Evolutionary conservation across 2,888 invertebrate species (phyloP).

Genomic region (Pherbina coryleti): DNA sequence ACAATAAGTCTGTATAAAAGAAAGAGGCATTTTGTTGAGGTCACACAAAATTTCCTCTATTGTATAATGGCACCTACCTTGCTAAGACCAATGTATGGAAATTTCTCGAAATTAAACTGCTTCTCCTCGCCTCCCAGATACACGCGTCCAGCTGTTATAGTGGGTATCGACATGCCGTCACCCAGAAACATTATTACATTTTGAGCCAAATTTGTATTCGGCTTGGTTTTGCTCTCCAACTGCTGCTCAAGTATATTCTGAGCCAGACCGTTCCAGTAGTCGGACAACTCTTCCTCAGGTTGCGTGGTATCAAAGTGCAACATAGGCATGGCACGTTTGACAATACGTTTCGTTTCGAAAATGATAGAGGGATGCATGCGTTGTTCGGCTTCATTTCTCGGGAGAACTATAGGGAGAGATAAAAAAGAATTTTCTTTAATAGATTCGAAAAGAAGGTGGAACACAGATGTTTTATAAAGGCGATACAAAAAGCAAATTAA

Average conservation of each 20-base stretch:
- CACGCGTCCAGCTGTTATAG: slow-evolving; percentile 82
- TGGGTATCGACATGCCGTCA: slow-evolving; percentile 90
- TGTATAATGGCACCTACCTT: slow-evolving; percentile 72
- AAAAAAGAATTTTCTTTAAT: not conserved
- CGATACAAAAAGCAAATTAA: too few species aligned
- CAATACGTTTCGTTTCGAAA: slow-evolving; percentile 39
- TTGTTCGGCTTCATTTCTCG: slow-evolving; percentile 49
- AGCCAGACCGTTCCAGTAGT: slow-evolving; percentile 71
- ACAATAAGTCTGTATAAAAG: slow-evolving; percentile 77
- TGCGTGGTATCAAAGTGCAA: slow-evolving; percentile 59
- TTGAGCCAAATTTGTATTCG: slow-evolving; percentile 69
- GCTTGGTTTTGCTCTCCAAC: slow-evolving; percentile 57
- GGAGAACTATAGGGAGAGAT: not conserved
- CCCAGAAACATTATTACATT: slow-evolving; percentile 81
- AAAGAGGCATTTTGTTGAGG: not conserved
- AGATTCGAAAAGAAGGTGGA: not conserved
- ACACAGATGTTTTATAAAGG: too few species aligned
- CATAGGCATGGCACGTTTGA: slow-evolving; percentile 63
- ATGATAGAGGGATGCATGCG: slow-evolving; percentile 64
- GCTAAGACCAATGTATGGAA: slow-evolving; percentile 81
- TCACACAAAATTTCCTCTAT: not conserved
- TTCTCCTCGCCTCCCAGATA: slow-evolving; percentile 85
- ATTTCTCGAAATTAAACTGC: slow-evolving; percentile 80
- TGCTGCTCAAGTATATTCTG: slow-evolving; percentile 68
- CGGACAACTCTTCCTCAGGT: slow-evolving; percentile 59